Conservation (phyloP, 2,797 vertebrate genomes). For the Lateolabrax maculatus region DNA sequence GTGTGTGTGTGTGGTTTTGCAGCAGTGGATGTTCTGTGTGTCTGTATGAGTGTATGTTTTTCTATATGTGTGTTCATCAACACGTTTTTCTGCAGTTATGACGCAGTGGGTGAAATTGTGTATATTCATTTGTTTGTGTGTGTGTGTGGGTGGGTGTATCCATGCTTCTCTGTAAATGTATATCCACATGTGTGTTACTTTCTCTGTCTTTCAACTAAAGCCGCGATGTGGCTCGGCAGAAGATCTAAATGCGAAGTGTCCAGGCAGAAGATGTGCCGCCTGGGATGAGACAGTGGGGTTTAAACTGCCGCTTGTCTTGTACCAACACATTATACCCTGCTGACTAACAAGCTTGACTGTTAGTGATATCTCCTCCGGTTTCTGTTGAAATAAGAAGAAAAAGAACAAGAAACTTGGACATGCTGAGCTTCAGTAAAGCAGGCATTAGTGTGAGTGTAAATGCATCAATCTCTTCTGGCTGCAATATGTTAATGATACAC, state of each 20-base stretch:
- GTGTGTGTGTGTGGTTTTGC: background rate
- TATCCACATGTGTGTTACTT: constrained; percentile 27
- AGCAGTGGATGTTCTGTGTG: background rate
- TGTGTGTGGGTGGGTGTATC: background rate
- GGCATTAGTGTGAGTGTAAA: constrained; percentile 22
- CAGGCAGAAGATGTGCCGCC: constrained; percentile 61
- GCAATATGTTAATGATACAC: background rate
- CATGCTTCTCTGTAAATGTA: constrained; percentile 30
- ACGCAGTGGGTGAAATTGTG: background rate
- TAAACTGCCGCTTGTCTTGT: constrained; percentile 54
- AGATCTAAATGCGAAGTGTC: constrained; percentile 64
- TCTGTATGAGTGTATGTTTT: background rate
- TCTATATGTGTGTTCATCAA: background rate
- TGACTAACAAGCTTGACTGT: constrained; percentile 64
- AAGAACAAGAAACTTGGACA: constrained; percentile 25
- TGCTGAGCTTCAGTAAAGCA: constrained; percentile 24
- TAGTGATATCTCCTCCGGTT: constrained; percentile 43
- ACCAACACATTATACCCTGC: constrained; percentile 47
- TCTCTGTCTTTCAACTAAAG: constrained; percentile 58
- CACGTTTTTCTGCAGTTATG: constrained; percentile 3
- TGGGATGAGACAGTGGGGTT: constrained; percentile 48
- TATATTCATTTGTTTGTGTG: background rate
- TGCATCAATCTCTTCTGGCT: constrained; percentile 25
- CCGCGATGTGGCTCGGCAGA: constrained; percentile 33
- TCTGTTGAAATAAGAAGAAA: constrained; percentile 27